phyloP scores from a whole-genome alignment of 2,113 vertebrate genomes.

The Guaruba guarouba region DNA sequence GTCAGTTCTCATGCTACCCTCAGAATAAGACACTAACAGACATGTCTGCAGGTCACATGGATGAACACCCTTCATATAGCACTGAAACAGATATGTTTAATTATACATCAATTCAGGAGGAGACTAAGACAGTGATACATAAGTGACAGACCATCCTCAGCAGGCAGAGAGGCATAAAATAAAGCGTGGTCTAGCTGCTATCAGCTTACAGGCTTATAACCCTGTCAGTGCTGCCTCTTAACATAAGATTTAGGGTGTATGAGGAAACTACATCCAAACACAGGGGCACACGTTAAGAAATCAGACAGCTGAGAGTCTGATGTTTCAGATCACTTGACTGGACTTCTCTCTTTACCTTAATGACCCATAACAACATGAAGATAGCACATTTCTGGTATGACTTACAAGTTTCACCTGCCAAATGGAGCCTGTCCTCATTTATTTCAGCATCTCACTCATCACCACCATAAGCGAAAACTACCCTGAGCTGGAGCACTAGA shows the following conservation, averaged over 20 bases:
- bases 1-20: not conserved
- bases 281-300: not conserved
- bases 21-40: not conserved
- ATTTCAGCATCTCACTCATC: not conserved
- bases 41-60: not conserved
- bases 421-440: not conserved
- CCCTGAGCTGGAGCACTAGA: not conserved
- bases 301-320: not conserved
- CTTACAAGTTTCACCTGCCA: not conserved
- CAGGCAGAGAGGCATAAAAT: not conserved
- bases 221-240: not conserved
- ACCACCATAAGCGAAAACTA: not conserved
- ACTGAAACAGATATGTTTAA: not conserved
- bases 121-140: not conserved
- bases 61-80: not conserved
- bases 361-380: not conserved
- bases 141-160: not conserved
- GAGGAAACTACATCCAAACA: not conserved
- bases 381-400: not conserved
- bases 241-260: not conserved
- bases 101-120: not conserved
- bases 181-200: not conserved
- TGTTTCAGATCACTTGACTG: not conserved
- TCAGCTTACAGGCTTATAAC: not conserved
- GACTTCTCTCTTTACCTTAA: not conserved